A percentile compares a stretch with the other conserved stretches of the same genome.
Conservation (phyloP, 2,113 vertebrate species). For the Scatophagus argus region DNA sequence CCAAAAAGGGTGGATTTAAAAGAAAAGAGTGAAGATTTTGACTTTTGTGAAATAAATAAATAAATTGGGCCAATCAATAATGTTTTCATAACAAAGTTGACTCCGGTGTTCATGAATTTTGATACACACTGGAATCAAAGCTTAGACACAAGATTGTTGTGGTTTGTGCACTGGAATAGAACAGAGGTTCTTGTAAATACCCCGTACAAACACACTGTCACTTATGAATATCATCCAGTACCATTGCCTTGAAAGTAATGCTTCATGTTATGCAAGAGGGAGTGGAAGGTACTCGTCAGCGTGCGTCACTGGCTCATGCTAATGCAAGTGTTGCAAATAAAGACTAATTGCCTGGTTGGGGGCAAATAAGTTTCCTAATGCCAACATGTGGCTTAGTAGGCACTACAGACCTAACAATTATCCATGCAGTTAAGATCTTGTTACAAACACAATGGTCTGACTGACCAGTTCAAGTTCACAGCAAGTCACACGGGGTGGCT, state of each 20-base stretch:
- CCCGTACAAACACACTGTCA: background rate
- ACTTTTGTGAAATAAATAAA: background rate
- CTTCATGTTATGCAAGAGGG: constrained; percentile 27
- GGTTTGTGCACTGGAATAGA: background rate
- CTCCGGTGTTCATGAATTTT: background rate
- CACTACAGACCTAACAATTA: constrained; percentile 27
- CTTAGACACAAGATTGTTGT: background rate
- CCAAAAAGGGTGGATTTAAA: background rate
- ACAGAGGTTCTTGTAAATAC: constrained; percentile 1
- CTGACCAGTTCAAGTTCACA: background rate
- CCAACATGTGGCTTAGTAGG: constrained; percentile 13
- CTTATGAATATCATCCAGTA: background rate
- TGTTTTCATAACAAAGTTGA: background rate
- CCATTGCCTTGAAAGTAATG: constrained; percentile 27
- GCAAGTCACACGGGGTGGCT: background rate
- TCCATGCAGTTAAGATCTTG: constrained; percentile 18
- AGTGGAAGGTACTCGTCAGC: constrained; percentile 31
- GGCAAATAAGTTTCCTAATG: constrained; percentile 33
- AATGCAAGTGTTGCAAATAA: constrained; percentile 52
- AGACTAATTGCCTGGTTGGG: constrained; percentile 32
- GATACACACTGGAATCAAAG: background rate
- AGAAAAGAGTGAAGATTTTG: background rate
- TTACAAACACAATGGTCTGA: background rate
- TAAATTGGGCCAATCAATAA: background rate
- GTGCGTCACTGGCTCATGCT: constrained; percentile 34